Conservation (phyloP, 1,140 invertebrate species). For the Conopomorpha cramerella region DNA sequence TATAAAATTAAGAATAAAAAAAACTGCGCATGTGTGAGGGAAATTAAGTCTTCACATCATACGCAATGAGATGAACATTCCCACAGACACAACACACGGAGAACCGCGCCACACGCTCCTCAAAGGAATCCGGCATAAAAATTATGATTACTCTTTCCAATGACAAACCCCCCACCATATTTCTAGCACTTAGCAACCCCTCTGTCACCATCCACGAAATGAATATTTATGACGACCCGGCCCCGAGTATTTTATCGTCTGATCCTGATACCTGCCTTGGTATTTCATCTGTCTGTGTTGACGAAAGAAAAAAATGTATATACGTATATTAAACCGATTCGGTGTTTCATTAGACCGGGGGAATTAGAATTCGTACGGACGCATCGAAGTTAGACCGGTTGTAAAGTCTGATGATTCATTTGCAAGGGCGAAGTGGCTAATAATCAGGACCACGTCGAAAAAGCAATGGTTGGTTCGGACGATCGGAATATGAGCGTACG, state of each 20-base stretch:
- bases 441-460: too few species aligned
- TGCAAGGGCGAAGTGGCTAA: too few species aligned
- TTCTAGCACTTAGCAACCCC: constrained; percentile 26
- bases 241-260: constrained; percentile 38
- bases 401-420: too few species aligned
- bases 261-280: constrained; percentile 19
- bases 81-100: too few species aligned
- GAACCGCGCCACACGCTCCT: not conserved
- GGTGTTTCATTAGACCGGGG: constrained; percentile 35
- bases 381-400: too few species aligned
- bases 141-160: constrained; percentile 38
- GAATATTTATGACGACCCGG: constrained; percentile 40
- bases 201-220: constrained; percentile 20
- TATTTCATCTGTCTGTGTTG: constrained; percentile 13
- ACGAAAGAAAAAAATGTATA: constrained; percentile 17
- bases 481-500: too few species aligned
- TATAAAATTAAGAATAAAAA: too few species aligned
- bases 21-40: too few species aligned
- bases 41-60: too few species aligned
- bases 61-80: too few species aligned
- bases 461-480: too few species aligned
- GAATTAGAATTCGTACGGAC: constrained; percentile 31
- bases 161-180: constrained; percentile 42
- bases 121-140: constrained; percentile 27
- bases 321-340: too few species aligned